These are phyloP conservation scores for Luperina nickerlii DNA, from an alignment of 2,888 invertebrate species.

Conservation along the genomic window DNA sequence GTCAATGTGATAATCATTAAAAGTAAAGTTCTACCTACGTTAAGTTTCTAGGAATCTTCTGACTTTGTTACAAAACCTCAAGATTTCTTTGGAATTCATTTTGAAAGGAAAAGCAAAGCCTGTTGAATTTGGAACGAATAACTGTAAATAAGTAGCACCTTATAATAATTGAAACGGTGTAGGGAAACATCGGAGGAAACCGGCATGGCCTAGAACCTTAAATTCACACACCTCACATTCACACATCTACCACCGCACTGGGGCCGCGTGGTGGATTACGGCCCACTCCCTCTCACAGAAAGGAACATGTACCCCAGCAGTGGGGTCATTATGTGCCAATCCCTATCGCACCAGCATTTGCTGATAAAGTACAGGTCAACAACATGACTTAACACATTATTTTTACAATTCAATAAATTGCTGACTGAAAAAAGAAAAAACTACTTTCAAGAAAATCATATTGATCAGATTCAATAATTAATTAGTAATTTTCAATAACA, in stretches of 20 bases:
- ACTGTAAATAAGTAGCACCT: background rate
- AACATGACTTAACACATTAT: background rate
- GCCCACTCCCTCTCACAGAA: no score
- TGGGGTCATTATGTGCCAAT: background rate
- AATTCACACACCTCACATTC: no score
- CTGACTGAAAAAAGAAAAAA: background rate
- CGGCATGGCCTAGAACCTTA: no score
- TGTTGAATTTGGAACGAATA: background rate
- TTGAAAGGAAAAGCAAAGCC: background rate
- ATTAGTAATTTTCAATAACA: background rate
- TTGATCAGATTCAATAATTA: background rate
- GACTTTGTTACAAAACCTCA: background rate
- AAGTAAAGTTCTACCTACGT: background rate
- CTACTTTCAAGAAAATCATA: background rate
- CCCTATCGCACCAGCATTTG: background rate
- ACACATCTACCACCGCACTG: no score
- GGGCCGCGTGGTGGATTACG: no score
- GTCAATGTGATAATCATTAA: slow-evolving; percentile 24
- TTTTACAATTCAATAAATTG: background rate
- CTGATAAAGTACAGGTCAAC: background rate
- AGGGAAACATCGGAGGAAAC: no score
- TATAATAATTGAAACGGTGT: background rate
- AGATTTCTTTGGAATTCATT: background rate
- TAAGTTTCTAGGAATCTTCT: background rate
- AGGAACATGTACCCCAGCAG: no score